Percentiles rank a stretch among this genome's conserved stretches.
Conservation (phyloP, 2,113 vertebrate species). For the Marmota flaviventris region DNA sequence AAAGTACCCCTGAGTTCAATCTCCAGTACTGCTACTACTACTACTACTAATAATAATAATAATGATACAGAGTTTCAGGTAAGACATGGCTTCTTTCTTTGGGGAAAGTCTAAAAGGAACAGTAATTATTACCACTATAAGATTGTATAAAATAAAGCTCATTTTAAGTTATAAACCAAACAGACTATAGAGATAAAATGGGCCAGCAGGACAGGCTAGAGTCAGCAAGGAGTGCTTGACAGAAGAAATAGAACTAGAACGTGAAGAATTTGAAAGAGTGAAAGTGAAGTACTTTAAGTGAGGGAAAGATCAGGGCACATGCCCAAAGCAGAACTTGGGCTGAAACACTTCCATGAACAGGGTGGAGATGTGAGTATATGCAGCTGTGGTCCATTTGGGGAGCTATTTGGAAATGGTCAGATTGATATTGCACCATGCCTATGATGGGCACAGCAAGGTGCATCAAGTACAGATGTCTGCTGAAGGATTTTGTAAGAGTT, state of each 20-base stretch:
- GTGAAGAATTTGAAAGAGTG: not conserved
- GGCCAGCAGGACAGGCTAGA: not conserved
- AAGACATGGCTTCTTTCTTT: not conserved
- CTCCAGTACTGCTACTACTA: too few species aligned
- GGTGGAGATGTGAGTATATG: not conserved
- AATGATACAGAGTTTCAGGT: too few species aligned
- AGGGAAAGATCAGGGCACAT: not conserved
- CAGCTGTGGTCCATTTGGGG: not conserved
- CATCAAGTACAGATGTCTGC: not conserved
- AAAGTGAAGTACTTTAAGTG: not conserved
- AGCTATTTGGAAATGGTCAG: not conserved
- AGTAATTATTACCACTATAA: not conserved
- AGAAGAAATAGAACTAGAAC: not conserved
- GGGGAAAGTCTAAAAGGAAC: not conserved
- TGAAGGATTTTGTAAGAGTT: conserved; percentile 22
- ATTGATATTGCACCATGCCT: not conserved
- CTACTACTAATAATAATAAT: too few species aligned
- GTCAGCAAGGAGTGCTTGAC: not conserved
- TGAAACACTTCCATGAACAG: not conserved
- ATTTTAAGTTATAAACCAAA: not conserved
- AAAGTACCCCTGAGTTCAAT: too few species aligned
- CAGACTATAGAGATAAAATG: not conserved
- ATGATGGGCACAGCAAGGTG: not conserved
- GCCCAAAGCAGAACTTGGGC: not conserved
- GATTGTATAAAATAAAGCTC: not conserved